Evolutionary conservation across 2,888 invertebrate species (phyloP), one percentile per base, ranked within the genome.

Genomic region (Spicauda simplicius): DNA sequence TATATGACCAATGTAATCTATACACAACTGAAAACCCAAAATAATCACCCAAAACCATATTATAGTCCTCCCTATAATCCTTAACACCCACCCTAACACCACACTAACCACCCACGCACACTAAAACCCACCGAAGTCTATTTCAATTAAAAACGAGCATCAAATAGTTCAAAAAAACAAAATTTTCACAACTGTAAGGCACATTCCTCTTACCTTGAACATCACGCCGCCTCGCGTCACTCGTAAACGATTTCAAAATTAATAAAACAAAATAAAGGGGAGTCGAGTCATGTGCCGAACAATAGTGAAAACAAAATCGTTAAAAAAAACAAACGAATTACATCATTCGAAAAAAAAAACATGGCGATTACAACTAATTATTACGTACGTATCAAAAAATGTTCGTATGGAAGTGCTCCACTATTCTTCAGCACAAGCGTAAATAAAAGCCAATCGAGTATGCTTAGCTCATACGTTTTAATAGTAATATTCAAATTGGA

Each of bases 261-360:
- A 67, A 66, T 57, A 71, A 70, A 50, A 66, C 25, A 72, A 70
- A 53, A 66, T 20, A 53, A 62, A 65, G 76, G 80, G 78, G 77
- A n/a, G n/a, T n/a, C n/a, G 73, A 82, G 91, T 91, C 77, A 91
- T 95, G 96, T 96, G 96, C 96, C 96, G 96, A 96, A 96, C 96
- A 96, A 96, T 96, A 96, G 96, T 96, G 96, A 96, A 96, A 95
- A 95, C 94, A 20, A 80, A 80, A 84, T 77, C n/a, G n/a, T 77
- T 78, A 74, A 81, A 80, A 82, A 81, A 76, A 79, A n/a, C n/a
- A n/a, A n/a, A n/a, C n/a, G n/a, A 80, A 80, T 50, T 54, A 37
- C 54, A 54, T 50, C 25, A 8, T 10, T 60, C 33, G 52, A 30
- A 52, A 52, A 37, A 53, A 11, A 37, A 11, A 37, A 37, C 33